Conservation (phyloP, 2,113 vertebrate species). For the Sardina pilchardus region DNA sequence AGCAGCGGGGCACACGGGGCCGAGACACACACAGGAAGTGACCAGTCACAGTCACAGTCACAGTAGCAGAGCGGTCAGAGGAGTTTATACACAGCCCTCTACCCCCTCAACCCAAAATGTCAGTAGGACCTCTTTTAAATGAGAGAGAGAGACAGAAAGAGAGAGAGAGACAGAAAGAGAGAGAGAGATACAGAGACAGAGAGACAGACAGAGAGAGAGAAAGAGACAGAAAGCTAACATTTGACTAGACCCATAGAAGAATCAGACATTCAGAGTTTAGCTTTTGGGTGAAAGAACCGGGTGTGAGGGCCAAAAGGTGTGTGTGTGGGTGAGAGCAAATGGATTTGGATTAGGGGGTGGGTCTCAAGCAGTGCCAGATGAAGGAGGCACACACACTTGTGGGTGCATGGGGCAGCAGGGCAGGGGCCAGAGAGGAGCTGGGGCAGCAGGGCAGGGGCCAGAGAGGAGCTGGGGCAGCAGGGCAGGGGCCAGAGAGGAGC, state of each 20-base stretch:
- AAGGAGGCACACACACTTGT: too few species aligned
- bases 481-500: too few species aligned
- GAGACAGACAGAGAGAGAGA: background rate
- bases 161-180: background rate
- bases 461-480: too few species aligned
- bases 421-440: too few species aligned
- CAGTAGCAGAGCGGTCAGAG: background rate
- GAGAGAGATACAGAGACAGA: background rate
- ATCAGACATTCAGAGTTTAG: background rate
- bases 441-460: too few species aligned
- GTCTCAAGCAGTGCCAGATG: background rate
- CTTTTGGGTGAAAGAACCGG: background rate
- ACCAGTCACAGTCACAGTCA: too few species aligned
- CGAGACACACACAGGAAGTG: too few species aligned
- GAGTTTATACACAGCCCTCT: too few species aligned
- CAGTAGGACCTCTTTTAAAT: background rate
- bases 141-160: conserved; percentile 30
- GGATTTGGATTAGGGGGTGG: background rate
- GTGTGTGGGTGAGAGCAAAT: background rate
- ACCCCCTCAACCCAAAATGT: conserved; percentile 35
- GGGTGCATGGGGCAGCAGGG: too few species aligned
- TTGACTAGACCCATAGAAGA: too few species aligned
- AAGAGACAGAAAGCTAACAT: background rate
- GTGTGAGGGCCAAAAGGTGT: too few species aligned
- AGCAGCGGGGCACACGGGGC: too few species aligned